Evolutionary conservation across 2,888 invertebrate species (phyloP).

Genomic region (Drosophila cracens): DNA sequence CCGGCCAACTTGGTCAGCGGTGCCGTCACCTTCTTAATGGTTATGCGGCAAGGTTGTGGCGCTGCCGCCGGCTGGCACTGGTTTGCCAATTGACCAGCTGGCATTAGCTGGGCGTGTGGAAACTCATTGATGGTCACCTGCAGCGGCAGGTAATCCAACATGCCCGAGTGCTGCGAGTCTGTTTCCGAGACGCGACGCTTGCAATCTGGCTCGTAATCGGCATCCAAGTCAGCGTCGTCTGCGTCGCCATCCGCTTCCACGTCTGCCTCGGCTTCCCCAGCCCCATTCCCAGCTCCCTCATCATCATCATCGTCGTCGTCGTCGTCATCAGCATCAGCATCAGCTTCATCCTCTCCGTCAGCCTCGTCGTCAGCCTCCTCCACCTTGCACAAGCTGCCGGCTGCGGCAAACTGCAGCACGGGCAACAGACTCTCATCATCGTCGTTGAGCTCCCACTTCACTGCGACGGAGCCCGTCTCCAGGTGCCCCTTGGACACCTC

Average conservation of each 20-base stretch:
- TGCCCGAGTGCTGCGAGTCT: conserved; percentile 74
- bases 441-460: conserved; percentile 75
- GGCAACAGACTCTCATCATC: conserved; percentile 61
- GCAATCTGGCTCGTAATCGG: conserved; percentile 48
- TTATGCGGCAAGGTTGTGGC: conserved; percentile 71
- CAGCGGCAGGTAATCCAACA: conserved; percentile 67
- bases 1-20: conserved; percentile 34
- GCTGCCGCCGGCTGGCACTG: conserved; percentile 31
- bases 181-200: conserved; percentile 69
- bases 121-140: conserved; percentile 75
- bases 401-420: conserved; percentile 31
- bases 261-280: conserved; percentile 10
- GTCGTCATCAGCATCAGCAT: conserved; percentile 34
- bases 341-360: conserved; percentile 35
- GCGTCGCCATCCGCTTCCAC: conserved; percentile 4
- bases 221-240: conserved; percentile 29
- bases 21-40: conserved; percentile 70
- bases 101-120: conserved; percentile 48
- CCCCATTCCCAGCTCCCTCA: conserved; percentile 16
- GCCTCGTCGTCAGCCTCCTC: conserved; percentile 53
- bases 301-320: conserved; percentile 13
- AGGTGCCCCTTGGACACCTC: conserved; percentile 40
- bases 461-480: background rate
- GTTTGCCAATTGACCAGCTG: conserved; percentile 24
- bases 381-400: conserved; percentile 18